Percentiles rank a stretch among this genome's conserved stretches.
These are phyloP conservation scores for Zapornia atra DNA, from an alignment of 2,113 vertebrate species.

Conservation along the genomic window DNA sequence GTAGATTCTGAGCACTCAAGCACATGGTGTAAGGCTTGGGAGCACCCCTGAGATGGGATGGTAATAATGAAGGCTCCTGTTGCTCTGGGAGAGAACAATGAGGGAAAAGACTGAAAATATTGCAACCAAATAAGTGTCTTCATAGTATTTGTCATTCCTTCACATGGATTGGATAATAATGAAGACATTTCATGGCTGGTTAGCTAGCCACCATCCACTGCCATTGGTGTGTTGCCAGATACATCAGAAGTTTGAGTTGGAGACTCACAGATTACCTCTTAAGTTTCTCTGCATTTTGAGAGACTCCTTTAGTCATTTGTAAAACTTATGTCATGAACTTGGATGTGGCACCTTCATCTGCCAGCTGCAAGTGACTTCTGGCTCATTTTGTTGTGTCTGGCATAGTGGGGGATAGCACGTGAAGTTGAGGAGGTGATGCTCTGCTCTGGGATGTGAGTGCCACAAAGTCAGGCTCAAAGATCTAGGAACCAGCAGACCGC, in stretches of 20 bases:
- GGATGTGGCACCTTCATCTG: not conserved
- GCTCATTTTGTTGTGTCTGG: not conserved
- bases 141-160: not conserved
- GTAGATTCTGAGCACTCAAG: not conserved
- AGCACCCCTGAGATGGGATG: not conserved
- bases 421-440: not conserved
- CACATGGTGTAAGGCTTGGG: not conserved
- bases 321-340: not conserved
- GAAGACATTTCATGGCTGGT: not conserved
- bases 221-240: not conserved
- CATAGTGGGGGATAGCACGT: fast-evolving
- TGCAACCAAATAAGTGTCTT: not conserved
- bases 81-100: not conserved
- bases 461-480: not conserved
- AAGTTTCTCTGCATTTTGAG: not conserved
- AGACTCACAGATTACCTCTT: not conserved
- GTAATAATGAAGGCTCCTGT: not conserved
- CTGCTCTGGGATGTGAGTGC: not conserved
- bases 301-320: not conserved
- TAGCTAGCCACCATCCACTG: not conserved
- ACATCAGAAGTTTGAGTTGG: not conserved
- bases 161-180: not conserved
- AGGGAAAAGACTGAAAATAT: not conserved
- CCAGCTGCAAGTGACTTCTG: not conserved
- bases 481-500: not conserved